These are phyloP conservation scores for Laticauda colubrina DNA, from an alignment of 2,113 vertebrate genomes.

Conservation along the genomic window DNA sequence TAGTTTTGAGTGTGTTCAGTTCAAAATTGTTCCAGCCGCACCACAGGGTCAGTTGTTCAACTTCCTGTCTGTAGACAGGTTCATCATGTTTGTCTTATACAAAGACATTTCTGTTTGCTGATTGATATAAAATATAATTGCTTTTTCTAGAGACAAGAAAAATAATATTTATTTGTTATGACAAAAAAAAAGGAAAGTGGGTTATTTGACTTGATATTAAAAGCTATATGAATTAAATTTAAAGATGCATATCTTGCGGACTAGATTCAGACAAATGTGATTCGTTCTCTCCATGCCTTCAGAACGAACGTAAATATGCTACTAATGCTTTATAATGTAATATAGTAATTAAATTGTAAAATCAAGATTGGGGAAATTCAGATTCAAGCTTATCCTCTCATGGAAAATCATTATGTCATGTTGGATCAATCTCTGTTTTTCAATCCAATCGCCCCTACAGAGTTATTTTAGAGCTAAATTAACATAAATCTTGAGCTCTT, in stretches of 20 bases:
- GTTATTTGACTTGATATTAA: constrained; percentile 12
- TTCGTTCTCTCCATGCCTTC: neutral
- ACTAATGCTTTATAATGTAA: neutral
- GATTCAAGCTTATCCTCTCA: neutral
- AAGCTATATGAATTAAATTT: neutral
- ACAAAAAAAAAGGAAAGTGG: constrained; percentile 6
- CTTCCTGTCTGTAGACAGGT: no score
- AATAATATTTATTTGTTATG: constrained; percentile 28
- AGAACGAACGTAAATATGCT: neutral
- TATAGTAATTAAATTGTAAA: neutral
- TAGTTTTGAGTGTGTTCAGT: no score
- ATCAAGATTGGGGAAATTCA: neutral
- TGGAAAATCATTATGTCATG: neutral
- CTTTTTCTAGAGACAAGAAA: neutral
- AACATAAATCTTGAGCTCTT: neutral
- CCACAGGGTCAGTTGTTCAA: no score
- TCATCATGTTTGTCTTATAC: neutral
- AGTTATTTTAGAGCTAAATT: neutral
- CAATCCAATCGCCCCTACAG: neutral
- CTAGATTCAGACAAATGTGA: neutral
- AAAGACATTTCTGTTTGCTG: neutral
- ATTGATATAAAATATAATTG: constrained; percentile 36
- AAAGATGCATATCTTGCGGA: neutral
- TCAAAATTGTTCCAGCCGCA: no score
- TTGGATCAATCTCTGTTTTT: neutral